Conservation (phyloP, 2,888 invertebrate genomes). For the Hyposoter didymator region DNA sequence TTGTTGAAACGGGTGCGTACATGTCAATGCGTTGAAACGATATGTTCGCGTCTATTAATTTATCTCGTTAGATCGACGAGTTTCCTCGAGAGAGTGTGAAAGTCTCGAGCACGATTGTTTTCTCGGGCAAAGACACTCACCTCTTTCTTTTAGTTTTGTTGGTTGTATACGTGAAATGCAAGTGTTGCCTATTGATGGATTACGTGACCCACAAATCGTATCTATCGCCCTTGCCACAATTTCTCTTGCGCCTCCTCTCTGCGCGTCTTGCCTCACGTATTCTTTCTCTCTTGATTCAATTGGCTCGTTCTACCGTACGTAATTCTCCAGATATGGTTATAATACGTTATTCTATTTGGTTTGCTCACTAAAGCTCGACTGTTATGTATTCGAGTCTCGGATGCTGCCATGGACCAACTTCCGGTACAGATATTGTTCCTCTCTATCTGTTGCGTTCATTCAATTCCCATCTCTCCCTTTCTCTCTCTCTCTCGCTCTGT, state of each 20-base stretch:
- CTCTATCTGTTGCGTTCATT: constrained; percentile 45
- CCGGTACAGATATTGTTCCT: constrained; percentile 57
- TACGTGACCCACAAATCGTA: constrained; percentile 51
- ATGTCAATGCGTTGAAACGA: constrained; percentile 8
- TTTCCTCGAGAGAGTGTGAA: neutral
- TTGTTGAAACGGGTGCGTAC: neutral
- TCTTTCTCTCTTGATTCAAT: constrained; percentile 46
- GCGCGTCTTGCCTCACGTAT: constrained; percentile 25
- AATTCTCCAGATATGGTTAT: constrained; percentile 58
- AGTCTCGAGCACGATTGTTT: neutral
- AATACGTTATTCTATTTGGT: constrained; percentile 60
- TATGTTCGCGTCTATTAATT: constrained; percentile 49
- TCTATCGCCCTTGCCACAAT: neutral
- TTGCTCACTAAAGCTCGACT: constrained; percentile 14
- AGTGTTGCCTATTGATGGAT: constrained; percentile 43
- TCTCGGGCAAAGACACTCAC: neutral
- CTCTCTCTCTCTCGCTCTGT: neutral
- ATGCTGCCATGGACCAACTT: constrained; percentile 51
- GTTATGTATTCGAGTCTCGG: constrained; percentile 45
- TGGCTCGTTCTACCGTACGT: constrained; percentile 44
- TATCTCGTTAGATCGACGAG: constrained; percentile 3
- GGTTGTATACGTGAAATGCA: constrained; percentile 15
- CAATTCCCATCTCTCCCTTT: neutral
- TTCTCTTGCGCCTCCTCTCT: constrained; percentile 28
- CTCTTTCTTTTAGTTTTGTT: neutral